Base-by-base conservation (phyloP, 1,140 invertebrate species). In the Rhizoglyphus robini region DNA sequence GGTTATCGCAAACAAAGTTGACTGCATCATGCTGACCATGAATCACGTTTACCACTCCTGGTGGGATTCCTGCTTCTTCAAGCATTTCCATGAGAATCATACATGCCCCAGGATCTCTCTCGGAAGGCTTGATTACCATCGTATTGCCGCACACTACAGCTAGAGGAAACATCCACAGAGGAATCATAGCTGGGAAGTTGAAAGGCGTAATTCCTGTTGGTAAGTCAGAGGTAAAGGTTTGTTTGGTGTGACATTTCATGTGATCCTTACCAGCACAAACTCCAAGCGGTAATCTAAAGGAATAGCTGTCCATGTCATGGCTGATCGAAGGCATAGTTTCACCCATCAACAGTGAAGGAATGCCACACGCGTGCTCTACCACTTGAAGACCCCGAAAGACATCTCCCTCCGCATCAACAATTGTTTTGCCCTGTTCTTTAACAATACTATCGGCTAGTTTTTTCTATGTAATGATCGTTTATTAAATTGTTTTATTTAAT, bases 151-250 rank as follows among this genome's bases (percentile, higher is more conserved):
- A 90, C 4, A 91, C 90, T 20, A 95, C 76, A 4, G 93, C 88
- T 67, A 96, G 80, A 0, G 94, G 94, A 79, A 97, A 95, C 86
- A 95, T 96, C 96, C 96, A 99, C 1, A 99, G 79, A 0, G 96
- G 96, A 72, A 99, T 96, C 96, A 99, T 99, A 38, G 96, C 95
- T 0, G 96, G 96, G 76, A 99, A 99, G 77, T 94, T 94, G 74
- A 93, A 93, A 0, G 89, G 89, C n/a, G 46, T 48, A 31, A 59
- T 57, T 23, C 47, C n/a, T n/a, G n/a, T n/a, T n/a, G n/a, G n/a
- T n/a, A n/a, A n/a, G n/a, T n/a, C n/a, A n/a, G n/a, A n/a, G n/a
- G n/a, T n/a, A n/a, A 18, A 23, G 20, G 20, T 51, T 51, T 51
- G 20, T 20, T 11, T 27, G 29, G 29, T 51, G 20, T 51, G 20